These are phyloP conservation scores for Thera britannica DNA, from an alignment of 2,888 invertebrate species.

Conservation along the genomic window DNA sequence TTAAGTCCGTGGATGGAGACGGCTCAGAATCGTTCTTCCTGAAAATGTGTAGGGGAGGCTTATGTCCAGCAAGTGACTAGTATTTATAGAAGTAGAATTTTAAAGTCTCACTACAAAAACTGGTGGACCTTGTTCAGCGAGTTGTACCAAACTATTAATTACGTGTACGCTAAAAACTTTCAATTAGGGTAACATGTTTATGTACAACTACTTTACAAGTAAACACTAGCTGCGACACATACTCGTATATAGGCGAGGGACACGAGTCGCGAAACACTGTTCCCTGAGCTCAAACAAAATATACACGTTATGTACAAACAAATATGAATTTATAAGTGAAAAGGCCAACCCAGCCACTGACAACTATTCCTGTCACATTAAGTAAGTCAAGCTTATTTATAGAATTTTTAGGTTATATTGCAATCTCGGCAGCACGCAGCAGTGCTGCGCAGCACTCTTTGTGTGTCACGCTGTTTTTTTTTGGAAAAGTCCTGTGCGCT, in stretches of 20 bases:
- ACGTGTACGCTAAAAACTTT: background rate
- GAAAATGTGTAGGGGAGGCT: no score
- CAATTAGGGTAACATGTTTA: background rate
- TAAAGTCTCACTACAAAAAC: slow-evolving; percentile 2
- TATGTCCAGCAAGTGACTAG: no score
- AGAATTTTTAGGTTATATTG: no score
- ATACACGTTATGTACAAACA: background rate
- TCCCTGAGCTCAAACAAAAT: slow-evolving; percentile 7
- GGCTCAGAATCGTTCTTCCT: no score
- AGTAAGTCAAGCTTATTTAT: no score
- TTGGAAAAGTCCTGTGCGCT: no score
- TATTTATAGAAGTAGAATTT: no score
- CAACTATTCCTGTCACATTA: background rate
- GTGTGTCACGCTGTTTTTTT: no score
- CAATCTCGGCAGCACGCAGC: no score
- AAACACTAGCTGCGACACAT: background rate
- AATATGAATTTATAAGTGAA: slow-evolving; percentile 19
- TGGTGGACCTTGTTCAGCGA: background rate
- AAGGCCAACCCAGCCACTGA: background rate
- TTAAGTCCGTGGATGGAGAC: background rate
- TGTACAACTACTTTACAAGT: background rate
- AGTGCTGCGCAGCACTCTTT: no score
- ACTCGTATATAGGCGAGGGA: background rate
- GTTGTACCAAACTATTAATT: slow-evolving; percentile 25
- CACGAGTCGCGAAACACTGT: background rate